A percentile compares a stretch with the other conserved stretches of the same genome.
Conservation (phyloP, 1,140 invertebrate species). For the Radopholus similis region DNA sequence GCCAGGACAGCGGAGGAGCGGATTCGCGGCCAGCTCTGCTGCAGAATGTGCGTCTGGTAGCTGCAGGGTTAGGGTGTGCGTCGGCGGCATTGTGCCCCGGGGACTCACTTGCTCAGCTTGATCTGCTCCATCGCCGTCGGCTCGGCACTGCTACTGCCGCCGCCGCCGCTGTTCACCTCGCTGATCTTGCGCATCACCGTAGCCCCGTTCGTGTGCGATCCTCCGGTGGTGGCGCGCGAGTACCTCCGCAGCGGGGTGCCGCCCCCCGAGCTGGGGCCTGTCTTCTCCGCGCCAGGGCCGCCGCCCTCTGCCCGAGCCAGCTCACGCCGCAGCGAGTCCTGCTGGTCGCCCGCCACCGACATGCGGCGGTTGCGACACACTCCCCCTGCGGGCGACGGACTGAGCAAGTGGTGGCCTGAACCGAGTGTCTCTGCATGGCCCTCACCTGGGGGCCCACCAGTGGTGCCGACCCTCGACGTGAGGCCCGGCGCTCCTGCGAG, state of each 20-base stretch:
- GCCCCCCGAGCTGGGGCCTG: background rate
- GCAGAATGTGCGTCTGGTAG: conserved; percentile 43
- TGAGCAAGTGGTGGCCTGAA: too few species aligned
- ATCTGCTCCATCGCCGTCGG: conserved; percentile 30
- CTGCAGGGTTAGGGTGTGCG: conserved; percentile 17
- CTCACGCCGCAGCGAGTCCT: background rate
- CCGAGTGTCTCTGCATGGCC: too few species aligned
- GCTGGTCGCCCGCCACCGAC: background rate
- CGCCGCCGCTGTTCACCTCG: conserved; percentile 16
- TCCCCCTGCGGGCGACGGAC: background rate
- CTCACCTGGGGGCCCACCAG: too few species aligned
- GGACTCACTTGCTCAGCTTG: conserved; percentile 33
- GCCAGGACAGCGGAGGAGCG: conserved; percentile 33
- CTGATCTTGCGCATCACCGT: conserved; percentile 20
- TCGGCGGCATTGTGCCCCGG: background rate
- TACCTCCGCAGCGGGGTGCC: background rate
- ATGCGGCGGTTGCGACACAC: background rate
- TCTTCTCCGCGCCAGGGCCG: too few species aligned
- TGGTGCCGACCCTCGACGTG: too few species aligned
- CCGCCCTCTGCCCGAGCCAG: background rate
- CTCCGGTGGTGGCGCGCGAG: background rate
- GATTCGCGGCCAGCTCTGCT: conserved; percentile 47
- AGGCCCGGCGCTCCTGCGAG: too few species aligned
- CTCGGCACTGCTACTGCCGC: conserved; percentile 1
- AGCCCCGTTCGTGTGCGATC: background rate